Percentiles rank a stretch among this genome's conserved stretches.
Evolutionary conservation across 2,888 invertebrate genomes (phyloP).

Genomic region (Rapana venosa): DNA sequence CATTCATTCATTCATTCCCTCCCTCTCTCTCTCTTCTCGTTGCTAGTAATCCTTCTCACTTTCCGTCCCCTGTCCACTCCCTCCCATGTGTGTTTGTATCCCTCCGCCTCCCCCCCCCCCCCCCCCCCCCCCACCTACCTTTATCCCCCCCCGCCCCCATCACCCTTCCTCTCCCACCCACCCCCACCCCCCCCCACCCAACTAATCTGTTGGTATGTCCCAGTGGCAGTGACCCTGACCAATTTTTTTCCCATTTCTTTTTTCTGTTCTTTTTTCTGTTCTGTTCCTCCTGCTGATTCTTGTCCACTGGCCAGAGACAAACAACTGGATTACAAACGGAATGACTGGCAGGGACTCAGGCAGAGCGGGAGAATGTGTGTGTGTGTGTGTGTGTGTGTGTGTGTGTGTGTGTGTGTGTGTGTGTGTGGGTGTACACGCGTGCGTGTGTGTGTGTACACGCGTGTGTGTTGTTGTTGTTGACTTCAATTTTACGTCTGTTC

Average conservation of each 20-base stretch:
- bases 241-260: neutral
- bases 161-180: neutral
- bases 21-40: no score
- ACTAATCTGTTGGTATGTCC: no score
- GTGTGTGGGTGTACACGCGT: neutral
- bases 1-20: no score
- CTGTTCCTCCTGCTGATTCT: neutral
- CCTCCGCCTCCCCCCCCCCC: neutral
- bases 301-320: neutral
- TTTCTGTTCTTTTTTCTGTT: neutral
- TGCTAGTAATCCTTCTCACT: no score
- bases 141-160: neutral
- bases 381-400: slow-evolving; percentile 11
- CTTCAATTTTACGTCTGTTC: no score
- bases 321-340: neutral
- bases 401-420: neutral
- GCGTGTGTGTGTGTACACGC: slow-evolving; percentile 6
- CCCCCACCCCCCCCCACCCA: no score
- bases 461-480: no score
- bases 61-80: no score
- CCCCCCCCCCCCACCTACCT: neutral
- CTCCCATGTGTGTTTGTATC: neutral
- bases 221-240: neutral
- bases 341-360: neutral
- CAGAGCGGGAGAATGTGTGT: neutral